Evolutionary conservation across 2,113 vertebrate species (phyloP), one percentile per base, ranked within the genome.

Genomic region (Centropristis striata): DNA sequence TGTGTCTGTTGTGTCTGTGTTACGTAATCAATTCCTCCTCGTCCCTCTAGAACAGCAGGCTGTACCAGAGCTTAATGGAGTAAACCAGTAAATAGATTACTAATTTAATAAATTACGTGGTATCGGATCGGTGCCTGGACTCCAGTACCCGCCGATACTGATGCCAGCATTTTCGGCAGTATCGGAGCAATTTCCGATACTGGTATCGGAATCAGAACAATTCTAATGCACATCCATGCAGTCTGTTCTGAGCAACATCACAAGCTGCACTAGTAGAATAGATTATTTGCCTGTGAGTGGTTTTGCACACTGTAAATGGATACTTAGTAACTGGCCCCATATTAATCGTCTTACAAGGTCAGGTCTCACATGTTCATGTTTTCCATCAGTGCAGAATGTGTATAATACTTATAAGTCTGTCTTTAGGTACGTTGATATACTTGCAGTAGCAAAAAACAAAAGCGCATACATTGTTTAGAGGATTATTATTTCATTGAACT

Each of bases 341-440:
- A 68, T 37, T 91, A 83, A 75, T 90, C 92, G 61, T 64, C 84
- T 87, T 87, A 93, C 0, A 18, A 66, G n/a, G 80, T 86, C 85
- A 86, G 4, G 25, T 44, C 71, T 93, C 86, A 91, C 87, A 84
- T 90, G 88, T 20, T 87, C 72, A 49, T 91, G 85, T 91, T 92
- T 85, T 81, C 44, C 57, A 57, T 64, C 50, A 18, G 16, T 53
- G 57, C 49, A 42, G 60, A 58, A 53, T 15, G 32, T 15, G 1
- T 15, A 23, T 63, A 23, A 72, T 5, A 27, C 13, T 18, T 18
- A 14, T 16, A 23, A 44, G 58, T 47, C 21, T 8, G 8, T 18
- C 41, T 72, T 36, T 8, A 69, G 42, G 20, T 18, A n/a, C n/a
- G 32, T 32, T 32, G 3, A 42, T 4, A 1, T 0, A 42, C 21